phyloP scores from a whole-genome alignment of 2,888 invertebrate genomes.

The Timandra comae region DNA sequence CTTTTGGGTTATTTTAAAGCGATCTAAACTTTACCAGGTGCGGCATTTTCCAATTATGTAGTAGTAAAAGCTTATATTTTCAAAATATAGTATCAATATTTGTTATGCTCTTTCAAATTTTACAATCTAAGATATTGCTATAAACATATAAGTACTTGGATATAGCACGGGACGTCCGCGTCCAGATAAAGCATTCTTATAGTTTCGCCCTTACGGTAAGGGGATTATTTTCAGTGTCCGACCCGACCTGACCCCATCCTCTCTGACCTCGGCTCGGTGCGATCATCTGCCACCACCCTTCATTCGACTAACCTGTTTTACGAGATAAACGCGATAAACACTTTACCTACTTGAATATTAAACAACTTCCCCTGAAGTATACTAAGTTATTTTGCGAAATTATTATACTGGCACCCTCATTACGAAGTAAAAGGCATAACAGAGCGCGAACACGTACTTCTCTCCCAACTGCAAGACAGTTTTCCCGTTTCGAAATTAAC shows the following conservation, averaged over 20 bases:
- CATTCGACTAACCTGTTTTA: slow-evolving; percentile 63
- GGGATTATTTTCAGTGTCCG: slow-evolving; percentile 55
- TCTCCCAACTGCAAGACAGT: slow-evolving; percentile 31
- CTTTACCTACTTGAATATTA: slow-evolving; percentile 47
- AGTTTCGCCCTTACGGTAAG: slow-evolving; percentile 5
- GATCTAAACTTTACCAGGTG: too few relatives aligned
- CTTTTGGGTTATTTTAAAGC: too few relatives aligned
- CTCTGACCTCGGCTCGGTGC: slow-evolving; percentile 57
- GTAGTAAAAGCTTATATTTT: too few relatives aligned
- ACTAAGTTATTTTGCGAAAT: slow-evolving; percentile 40
- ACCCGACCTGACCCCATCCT: slow-evolving; percentile 59
- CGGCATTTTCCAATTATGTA: too few relatives aligned
- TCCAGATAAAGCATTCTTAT: not conserved
- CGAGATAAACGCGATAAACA: slow-evolving; percentile 53
- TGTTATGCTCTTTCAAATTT: too few relatives aligned
- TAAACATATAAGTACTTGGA: too few relatives aligned
- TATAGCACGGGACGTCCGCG: too few relatives aligned
- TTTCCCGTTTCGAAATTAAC: slow-evolving; percentile 35
- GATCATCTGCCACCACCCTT: slow-evolving; percentile 56
- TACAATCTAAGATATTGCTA: too few relatives aligned
- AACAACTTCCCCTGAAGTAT: slow-evolving; percentile 38
- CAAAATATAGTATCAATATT: too few relatives aligned
- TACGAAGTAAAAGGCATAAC: slow-evolving; percentile 30
- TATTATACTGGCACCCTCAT: slow-evolving; percentile 36
- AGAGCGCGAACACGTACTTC: slow-evolving; percentile 32